Evolutionary conservation across 2,888 invertebrate genomes (phyloP).

Genomic region (Temnothorax ravouxi): DNA sequence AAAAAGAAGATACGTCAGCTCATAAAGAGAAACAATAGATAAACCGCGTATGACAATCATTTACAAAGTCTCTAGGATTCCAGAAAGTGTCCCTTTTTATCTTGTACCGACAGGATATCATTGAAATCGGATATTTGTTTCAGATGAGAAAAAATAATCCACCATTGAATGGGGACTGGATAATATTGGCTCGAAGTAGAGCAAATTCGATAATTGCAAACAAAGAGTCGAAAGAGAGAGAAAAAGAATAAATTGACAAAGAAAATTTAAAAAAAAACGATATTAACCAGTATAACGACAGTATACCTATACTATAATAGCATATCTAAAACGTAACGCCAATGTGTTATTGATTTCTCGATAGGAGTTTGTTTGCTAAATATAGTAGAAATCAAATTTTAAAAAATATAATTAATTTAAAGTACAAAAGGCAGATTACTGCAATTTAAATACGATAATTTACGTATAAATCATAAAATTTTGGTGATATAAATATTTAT

Average conservation of each 20-base stretch:
- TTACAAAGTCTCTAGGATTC: conserved; percentile 54
- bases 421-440: background rate
- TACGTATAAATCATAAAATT: background rate
- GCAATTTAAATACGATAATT: background rate
- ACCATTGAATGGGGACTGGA: conserved; percentile 72
- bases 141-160: conserved; percentile 75
- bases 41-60: conserved; percentile 42
- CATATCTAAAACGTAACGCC: background rate
- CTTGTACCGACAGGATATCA: conserved; percentile 40
- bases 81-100: conserved; percentile 53
- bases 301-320: background rate
- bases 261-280: conserved; percentile 2
- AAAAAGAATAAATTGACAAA: background rate
- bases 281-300: background rate
- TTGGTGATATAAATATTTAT: background rate
- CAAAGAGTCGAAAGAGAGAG: conserved; percentile 43
- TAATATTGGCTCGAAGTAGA: conserved; percentile 47
- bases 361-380: conserved; percentile 4
- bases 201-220: conserved; percentile 61
- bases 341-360: conserved; percentile 1
- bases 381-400: conserved; percentile 1
- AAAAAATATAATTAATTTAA: background rate
- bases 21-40: conserved; percentile 58
- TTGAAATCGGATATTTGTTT: conserved; percentile 79
- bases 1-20: conserved; percentile 56